Conservation (phyloP, 2,888 invertebrate genomes). For the Corbicula japonica region DNA sequence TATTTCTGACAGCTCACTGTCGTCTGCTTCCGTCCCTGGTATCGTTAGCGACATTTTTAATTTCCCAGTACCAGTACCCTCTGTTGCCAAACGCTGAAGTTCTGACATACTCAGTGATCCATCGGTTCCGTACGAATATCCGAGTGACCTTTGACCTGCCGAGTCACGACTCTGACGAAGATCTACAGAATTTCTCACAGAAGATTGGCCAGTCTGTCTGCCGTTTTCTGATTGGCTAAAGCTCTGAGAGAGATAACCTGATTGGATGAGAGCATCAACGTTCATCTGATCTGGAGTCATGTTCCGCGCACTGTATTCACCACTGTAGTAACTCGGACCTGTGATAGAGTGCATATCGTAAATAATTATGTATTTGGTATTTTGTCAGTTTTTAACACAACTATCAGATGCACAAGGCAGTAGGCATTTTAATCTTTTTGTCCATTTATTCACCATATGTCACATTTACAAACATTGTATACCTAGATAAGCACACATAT, state of each 20-base stretch:
- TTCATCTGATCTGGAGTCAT: slow-evolving; percentile 84
- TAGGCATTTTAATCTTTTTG: too few relatives aligned
- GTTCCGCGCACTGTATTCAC: slow-evolving; percentile 66
- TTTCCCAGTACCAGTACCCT: slow-evolving; percentile 62
- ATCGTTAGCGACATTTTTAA: slow-evolving; percentile 79
- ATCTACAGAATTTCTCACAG: slow-evolving; percentile 63
- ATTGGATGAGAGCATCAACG: slow-evolving; percentile 80
- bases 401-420: too few relatives aligned
- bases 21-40: slow-evolving; percentile 75
- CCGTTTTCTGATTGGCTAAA: slow-evolving; percentile 73
- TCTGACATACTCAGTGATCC: slow-evolving; percentile 67
- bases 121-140: slow-evolving; percentile 75
- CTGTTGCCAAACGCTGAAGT: slow-evolving; percentile 60
- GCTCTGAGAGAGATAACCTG: slow-evolving; percentile 78
- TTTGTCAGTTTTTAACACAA: too few relatives aligned
- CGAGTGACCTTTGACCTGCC: slow-evolving; percentile 69
- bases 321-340: slow-evolving; percentile 48
- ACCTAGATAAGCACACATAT: too few relatives aligned
- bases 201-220: slow-evolving; percentile 56
- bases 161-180: slow-evolving; percentile 65
- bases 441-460: too few relatives aligned
- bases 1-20: slow-evolving; percentile 77
- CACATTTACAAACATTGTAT: too few relatives aligned
- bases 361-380: too few relatives aligned
- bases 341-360: too few relatives aligned